Evolutionary conservation across 1,140 invertebrate species (phyloP), one percentile per base, ranked within the genome.

Genomic region (Trachymyrmex cornetzi): DNA sequence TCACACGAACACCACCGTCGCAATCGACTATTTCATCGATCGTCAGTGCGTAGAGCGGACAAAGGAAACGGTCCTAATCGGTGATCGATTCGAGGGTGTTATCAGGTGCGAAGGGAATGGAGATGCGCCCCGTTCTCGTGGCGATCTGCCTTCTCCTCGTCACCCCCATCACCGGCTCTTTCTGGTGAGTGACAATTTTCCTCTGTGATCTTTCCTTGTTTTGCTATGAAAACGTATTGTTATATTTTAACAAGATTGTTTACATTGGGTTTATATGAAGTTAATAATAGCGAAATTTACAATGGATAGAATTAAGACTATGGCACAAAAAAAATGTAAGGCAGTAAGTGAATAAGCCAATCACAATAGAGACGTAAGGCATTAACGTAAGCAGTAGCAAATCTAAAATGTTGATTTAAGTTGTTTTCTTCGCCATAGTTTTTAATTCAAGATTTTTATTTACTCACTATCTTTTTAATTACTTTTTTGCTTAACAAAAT

Each of bases 121-220:
- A 96, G 93, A 96, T 96, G 96, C 96, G 96, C 95, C 95, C 96
- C 93, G 96, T 96, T 93, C 95, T 96, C 92, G 95, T 96, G 95
- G 96, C 96, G 92, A 95, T 96, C 92, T 97, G 96, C 94, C 95
- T 97, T 92, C 95, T 97, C 93, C 95, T 97, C 92, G 96, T 97
- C 93, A 96, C 96, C 94, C 96, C 96, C 93, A 96, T 97, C 95
- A 96, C 96, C 92, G 96, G 96, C 90, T 96, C 96, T 91, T 96
- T 96, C 95, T 97, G 96, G 96, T 97, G 94, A 96, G 96, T 96
- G 44, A 66, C 48, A 53, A 5, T 57, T 14, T 85, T 19, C 0
- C 19, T 27, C 22, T 38, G 9, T 14, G 9, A 30, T 57, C 4
- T 12, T 48, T 61, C 22, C 16, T 57, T 44, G 12, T 50, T 48